These are phyloP conservation scores for Passer domesticus DNA, from an alignment of 2,113 vertebrate genomes.

Conservation along the genomic window DNA sequence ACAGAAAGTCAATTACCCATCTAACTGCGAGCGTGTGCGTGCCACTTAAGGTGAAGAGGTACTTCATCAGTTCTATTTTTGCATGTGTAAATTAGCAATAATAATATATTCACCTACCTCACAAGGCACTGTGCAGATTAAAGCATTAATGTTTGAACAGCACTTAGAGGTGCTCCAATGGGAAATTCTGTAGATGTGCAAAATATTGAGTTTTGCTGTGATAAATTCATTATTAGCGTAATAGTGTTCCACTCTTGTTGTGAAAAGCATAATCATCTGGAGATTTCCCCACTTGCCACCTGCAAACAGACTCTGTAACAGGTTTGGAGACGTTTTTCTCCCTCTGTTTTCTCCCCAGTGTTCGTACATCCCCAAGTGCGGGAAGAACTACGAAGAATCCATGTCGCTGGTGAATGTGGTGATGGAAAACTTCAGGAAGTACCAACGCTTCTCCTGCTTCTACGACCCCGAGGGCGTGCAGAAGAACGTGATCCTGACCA, in stretches of 20 bases:
- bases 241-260: constrained; percentile 7
- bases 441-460: constrained; percentile 86
- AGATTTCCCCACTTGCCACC: neutral
- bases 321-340: neutral
- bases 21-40: neutral
- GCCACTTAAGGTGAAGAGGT: constrained; percentile 58
- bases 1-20: constrained; percentile 41
- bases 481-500: constrained; percentile 86
- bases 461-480: constrained; percentile 81
- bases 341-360: constrained; percentile 76
- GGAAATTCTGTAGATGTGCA: constrained; percentile 31
- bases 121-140: constrained; percentile 27
- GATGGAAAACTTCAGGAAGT: constrained; percentile 86
- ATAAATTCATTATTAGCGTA: constrained; percentile 50
- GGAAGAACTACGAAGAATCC: constrained; percentile 84
- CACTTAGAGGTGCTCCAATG: constrained; percentile 26
- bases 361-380: constrained; percentile 91
- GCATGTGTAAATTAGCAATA: constrained; percentile 54
- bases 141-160: constrained; percentile 46
- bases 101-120: constrained; percentile 60
- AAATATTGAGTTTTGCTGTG: constrained; percentile 48
- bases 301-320: neutral
- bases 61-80: constrained; percentile 48
- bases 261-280: constrained; percentile 6
- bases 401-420: constrained; percentile 82